phyloP scores from a whole-genome alignment of 2,113 vertebrate genomes.

The Nannospalax galili region DNA sequence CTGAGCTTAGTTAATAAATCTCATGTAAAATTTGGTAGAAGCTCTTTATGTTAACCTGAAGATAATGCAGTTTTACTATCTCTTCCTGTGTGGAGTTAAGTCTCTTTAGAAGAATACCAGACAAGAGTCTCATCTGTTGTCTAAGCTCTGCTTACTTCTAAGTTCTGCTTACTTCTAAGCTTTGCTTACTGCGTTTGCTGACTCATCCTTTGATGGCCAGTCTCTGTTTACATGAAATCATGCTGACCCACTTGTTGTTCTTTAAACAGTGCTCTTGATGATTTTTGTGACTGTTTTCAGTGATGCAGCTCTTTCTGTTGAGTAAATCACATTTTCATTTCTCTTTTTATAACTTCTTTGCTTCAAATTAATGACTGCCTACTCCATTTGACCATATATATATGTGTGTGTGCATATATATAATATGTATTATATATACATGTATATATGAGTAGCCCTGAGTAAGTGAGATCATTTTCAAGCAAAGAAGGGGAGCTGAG shows the following conservation, averaged over 20 bases:
- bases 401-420: too few relatives aligned
- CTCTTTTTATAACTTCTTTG: neutral
- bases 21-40: neutral
- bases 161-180: too few relatives aligned
- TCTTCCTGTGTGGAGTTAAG: neutral
- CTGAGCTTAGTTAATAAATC: neutral
- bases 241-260: neutral
- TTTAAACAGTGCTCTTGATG: neutral
- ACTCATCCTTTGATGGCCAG: neutral
- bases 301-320: neutral
- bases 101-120: neutral
- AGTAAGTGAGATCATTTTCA: neutral
- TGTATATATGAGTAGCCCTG: too few relatives aligned
- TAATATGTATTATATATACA: too few relatives aligned
- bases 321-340: neutral
- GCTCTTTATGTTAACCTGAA: neutral
- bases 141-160: neutral
- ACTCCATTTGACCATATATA: neutral
- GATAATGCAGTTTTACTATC: neutral
- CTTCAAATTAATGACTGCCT: neutral
- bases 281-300: constrained; percentile 32
- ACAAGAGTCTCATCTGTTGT: neutral
- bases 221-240: constrained; percentile 25
- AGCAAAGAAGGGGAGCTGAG: neutral
- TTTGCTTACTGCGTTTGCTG: constrained; percentile 8